phyloP scores from a whole-genome alignment of 2,888 invertebrate genomes.

The Baronia brevicornis region DNA sequence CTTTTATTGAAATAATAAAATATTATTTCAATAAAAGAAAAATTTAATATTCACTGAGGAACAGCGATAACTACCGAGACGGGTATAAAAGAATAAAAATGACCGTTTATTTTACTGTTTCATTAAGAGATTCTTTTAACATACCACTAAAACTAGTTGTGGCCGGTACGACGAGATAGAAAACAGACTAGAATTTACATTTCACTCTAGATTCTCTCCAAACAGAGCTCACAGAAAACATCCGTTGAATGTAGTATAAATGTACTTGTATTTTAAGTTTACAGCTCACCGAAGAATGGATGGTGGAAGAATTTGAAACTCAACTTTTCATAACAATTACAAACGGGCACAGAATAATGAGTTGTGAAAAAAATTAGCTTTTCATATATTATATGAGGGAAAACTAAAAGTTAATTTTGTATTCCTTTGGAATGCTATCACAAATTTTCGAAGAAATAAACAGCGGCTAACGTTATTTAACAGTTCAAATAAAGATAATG shows the following conservation, averaged over 20 bases:
- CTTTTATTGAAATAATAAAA: background rate
- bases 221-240: constrained; percentile 11
- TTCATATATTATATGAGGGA: too few relatives aligned
- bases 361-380: too few relatives aligned
- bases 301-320: constrained; percentile 10
- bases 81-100: background rate
- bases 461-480: too few relatives aligned
- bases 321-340: constrained; percentile 7
- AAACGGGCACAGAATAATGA: constrained; percentile 5
- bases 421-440: too few relatives aligned
- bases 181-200: constrained; percentile 7
- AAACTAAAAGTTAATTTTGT: too few relatives aligned
- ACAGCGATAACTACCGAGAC: constrained; percentile 1
- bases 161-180: background rate
- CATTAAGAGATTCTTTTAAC: constrained; percentile 7
- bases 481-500: too few relatives aligned
- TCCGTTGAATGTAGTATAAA: constrained; percentile 13
- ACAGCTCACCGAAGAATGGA: constrained; percentile 4
- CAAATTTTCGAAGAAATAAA: too few relatives aligned
- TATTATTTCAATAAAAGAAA: background rate
- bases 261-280: constrained; percentile 16
- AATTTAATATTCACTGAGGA: background rate
- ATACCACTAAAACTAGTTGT: constrained; percentile 3
- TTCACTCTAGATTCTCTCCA: constrained; percentile 2
- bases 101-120: background rate